A percentile compares a stretch with the other conserved stretches of the same genome.
phyloP scores from a whole-genome alignment of 2,797 vertebrate species.

The Galago senegalensis region DNA sequence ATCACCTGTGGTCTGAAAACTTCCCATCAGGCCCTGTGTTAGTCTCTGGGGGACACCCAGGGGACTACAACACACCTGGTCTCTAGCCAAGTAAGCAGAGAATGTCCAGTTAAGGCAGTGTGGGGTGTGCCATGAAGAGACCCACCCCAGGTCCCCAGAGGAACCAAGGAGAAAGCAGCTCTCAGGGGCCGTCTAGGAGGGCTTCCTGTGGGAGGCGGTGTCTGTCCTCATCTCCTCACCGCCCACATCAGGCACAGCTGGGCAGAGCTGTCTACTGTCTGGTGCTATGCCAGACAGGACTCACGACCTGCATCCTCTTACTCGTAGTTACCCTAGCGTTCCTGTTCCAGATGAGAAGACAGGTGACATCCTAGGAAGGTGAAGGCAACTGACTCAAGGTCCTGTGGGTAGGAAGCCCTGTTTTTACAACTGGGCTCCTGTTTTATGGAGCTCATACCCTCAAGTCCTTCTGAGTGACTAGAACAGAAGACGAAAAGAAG shows the following conservation, averaged over 20 bases:
- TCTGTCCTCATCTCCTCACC: neutral
- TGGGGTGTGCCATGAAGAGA: rapidly evolving
- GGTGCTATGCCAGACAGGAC: rapidly evolving
- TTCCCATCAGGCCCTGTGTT: neutral
- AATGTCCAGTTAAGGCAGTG: neutral
- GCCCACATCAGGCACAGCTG: rapidly evolving
- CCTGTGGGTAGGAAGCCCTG: rapidly evolving
- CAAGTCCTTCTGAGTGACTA: neutral
- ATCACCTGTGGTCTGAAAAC: neutral
- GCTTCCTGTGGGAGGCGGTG: neutral
- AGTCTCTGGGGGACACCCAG: neutral
- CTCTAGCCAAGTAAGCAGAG: neutral
- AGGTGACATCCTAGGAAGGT: neutral
- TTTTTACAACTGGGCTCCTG: too few species aligned
- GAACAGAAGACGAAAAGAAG: neutral
- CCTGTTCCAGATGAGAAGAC: rapidly evolving
- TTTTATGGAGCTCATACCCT: too few species aligned
- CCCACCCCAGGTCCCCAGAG: neutral
- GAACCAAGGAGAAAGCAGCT: too few species aligned
- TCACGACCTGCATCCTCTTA: rapidly evolving
- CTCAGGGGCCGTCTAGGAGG: neutral
- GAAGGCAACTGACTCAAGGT: neutral
- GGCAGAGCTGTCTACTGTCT: too few species aligned
- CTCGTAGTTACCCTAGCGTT: too few species aligned
- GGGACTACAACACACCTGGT: neutral